Evolutionary conservation across 1,140 invertebrate genomes (phyloP), one percentile per base, ranked within the genome.

Genomic region (Archegozetes longisetosus): DNA sequence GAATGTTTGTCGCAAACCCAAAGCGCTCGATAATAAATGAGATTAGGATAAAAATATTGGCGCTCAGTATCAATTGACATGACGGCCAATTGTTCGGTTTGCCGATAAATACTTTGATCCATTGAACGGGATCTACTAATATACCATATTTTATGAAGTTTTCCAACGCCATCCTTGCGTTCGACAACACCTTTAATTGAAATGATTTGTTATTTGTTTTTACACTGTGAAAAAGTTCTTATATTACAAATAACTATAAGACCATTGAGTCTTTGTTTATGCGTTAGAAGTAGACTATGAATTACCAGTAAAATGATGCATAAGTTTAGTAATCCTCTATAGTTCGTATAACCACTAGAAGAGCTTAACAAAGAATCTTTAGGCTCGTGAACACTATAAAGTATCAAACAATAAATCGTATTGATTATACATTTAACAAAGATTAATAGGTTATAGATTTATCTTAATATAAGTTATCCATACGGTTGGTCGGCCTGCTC

Each of bases 61-160:
- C 80, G 91, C 88, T 87, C 58, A 83, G 69, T 64, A 89, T 73
- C 61, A 94, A 77, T 63, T 84, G 74, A 55, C 90, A 68, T 59
- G 86, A 84, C 20, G 88, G 88, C 61, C 82, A 83, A 67, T 84
- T 82, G 61, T 71, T 70, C 70, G 84, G 82, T 65, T 81, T 80
- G 13, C 84, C 82, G 61, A 84, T 81, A 52, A 93, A 74, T 17
- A 50, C 2, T 58, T 82, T 78, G 54, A 94, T 75, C 86, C 88
- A 95, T 70, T 88, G 80, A 58, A 86, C 65, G 17, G 93, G 92
- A 76, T 96, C 88, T 4, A 97, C 86, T 71, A 93, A 79, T 62
- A 97, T 84, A 50, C 94, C 93, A 79, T 98, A 95, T 87, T 98
- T 98, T 32, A 98, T 83, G 62, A 98, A 82, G 76, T 98, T 98